These are phyloP conservation scores for Bagarius yarrelli DNA, from an alignment of 2,113 vertebrate genomes.

Conservation along the genomic window DNA sequence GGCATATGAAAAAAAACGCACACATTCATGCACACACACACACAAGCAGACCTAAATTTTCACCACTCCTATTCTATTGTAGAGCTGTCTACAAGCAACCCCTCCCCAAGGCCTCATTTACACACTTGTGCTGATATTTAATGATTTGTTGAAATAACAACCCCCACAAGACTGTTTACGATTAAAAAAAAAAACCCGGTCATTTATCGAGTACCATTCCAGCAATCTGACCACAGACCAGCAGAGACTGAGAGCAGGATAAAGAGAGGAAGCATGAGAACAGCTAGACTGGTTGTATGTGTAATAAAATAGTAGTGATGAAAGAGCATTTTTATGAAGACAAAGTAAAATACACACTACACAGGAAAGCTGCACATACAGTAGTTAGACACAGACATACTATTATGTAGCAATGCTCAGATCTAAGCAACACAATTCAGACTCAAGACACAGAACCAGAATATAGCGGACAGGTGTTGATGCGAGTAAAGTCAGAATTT, in stretches of 20 bases:
- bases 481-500: no score
- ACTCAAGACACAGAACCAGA: no score
- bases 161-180: slow-evolving; percentile 59
- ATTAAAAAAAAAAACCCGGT: slow-evolving; percentile 49
- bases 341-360: not conserved
- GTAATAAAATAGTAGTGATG: slow-evolving; percentile 5
- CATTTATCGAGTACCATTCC: slow-evolving; percentile 32
- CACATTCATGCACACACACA: slow-evolving; percentile 19
- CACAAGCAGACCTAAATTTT: slow-evolving; percentile 64
- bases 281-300: not conserved
- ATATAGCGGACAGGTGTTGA: no score
- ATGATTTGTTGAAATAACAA: slow-evolving; percentile 69
- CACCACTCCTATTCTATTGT: slow-evolving; percentile 66
- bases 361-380: not conserved
- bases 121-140: slow-evolving; percentile 62
- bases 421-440: no score
- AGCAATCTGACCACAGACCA: slow-evolving; percentile 20
- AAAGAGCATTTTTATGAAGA: not conserved
- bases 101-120: slow-evolving; percentile 67
- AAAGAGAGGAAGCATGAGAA: not conserved
- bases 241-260: not conserved
- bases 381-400: not conserved
- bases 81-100: slow-evolving; percentile 56
- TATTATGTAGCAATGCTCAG: not conserved
- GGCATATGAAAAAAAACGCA: no score